These are phyloP conservation scores for Chunga burmeisteri DNA, from an alignment of 2,113 vertebrate genomes.

Conservation along the genomic window DNA sequence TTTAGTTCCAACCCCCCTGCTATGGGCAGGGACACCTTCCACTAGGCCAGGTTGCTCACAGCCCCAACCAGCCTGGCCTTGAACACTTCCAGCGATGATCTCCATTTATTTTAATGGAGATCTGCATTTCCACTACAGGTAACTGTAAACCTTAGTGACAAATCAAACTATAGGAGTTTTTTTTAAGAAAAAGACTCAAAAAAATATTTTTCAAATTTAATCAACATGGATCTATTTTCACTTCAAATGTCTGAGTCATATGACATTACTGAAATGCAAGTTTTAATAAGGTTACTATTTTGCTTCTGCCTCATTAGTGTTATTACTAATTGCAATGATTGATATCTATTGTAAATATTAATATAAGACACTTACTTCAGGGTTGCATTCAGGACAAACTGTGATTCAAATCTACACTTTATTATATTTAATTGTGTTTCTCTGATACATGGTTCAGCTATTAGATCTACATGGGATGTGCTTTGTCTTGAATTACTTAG, in stretches of 20 bases:
- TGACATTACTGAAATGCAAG: slow-evolving; percentile 4
- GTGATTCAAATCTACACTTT: not conserved
- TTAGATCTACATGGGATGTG: not conserved
- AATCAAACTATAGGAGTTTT: not conserved
- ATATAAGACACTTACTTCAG: not conserved
- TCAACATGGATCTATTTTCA: not conserved
- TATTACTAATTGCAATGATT: slow-evolving; percentile 38
- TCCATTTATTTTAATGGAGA: not conserved
- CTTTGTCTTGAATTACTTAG: not conserved
- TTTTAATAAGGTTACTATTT: slow-evolving; percentile 27
- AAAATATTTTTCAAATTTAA: not conserved
- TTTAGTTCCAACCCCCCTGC: not conserved
- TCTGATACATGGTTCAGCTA: not conserved
- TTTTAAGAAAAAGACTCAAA: not conserved
- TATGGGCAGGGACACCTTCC: not conserved
- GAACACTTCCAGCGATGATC: not conserved
- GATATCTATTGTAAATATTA: slow-evolving; percentile 48
- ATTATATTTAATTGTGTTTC: not conserved
- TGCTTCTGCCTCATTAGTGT: slow-evolving; percentile 13
- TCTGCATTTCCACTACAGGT: not conserved
- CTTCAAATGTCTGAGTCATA: slow-evolving; percentile 10
- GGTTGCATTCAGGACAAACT: slow-evolving; percentile 8
- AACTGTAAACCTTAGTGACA: not conserved
- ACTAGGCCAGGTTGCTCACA: not conserved
- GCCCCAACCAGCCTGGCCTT: not conserved